Evolutionary conservation across 2,113 vertebrate genomes (phyloP).

Genomic region (Cavia porcellus): DNA sequence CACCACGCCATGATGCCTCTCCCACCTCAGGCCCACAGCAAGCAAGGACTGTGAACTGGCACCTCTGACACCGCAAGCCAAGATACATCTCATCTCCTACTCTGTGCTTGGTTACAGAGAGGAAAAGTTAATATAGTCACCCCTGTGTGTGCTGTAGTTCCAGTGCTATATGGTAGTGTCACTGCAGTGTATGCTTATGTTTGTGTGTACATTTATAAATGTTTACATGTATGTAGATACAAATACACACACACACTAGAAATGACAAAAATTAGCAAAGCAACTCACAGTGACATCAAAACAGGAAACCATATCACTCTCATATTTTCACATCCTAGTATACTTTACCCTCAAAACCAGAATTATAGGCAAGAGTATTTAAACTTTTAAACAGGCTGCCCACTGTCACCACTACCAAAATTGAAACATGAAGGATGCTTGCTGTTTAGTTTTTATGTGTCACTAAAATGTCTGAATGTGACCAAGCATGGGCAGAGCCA

Average conservation of each 20-base stretch:
- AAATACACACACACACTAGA: background rate
- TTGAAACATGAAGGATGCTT: too few species aligned
- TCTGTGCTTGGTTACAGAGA: background rate
- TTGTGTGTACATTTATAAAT: background rate
- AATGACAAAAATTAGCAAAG: background rate
- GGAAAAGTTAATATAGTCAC: background rate
- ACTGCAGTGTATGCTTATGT: background rate
- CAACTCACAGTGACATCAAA: background rate
- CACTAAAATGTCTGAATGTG: background rate
- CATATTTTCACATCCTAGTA: background rate
- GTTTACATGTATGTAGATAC: too few species aligned
- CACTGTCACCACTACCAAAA: background rate
- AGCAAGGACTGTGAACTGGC: background rate
- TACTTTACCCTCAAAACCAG: background rate
- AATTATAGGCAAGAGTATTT: background rate
- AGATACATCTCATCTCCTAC: background rate
- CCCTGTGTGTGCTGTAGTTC: background rate
- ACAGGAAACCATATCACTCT: background rate
- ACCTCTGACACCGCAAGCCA: background rate
- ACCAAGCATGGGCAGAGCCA: background rate
- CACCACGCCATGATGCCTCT: background rate
- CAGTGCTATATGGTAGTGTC: rapidly evolving
- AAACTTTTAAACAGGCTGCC: background rate
- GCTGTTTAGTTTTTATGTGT: background rate
- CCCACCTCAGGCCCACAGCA: background rate